Conservation (phyloP, 2,113 vertebrate genomes). For the Numida meleagris region DNA sequence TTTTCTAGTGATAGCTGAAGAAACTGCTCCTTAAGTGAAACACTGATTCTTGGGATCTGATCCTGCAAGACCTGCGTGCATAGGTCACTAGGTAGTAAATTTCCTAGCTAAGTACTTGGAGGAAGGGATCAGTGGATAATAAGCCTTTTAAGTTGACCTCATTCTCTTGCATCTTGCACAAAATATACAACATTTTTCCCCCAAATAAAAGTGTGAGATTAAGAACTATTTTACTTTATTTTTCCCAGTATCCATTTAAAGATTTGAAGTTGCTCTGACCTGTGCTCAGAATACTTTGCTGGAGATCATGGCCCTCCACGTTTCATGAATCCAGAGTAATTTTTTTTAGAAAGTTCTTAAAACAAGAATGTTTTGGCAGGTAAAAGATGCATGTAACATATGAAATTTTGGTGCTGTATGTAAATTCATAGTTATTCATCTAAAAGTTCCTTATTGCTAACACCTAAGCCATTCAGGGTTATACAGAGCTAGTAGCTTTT, state of each 20-base stretch:
- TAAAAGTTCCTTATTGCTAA: conserved; percentile 11
- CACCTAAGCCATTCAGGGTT: neutral
- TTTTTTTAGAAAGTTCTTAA: neutral
- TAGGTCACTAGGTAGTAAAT: neutral
- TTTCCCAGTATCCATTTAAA: neutral
- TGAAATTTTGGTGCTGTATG: neutral
- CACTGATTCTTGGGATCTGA: neutral
- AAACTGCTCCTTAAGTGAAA: neutral
- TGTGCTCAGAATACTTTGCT: neutral
- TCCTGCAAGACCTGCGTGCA: neutral
- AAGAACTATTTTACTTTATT: neutral
- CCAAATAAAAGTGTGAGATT: neutral
- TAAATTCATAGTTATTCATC: neutral
- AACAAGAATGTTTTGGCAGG: neutral
- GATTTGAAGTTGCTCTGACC: neutral
- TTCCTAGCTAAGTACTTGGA: neutral
- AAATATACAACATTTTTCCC: neutral
- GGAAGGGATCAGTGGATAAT: neutral
- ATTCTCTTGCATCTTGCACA: neutral
- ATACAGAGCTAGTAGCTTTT: conserved; percentile 18
- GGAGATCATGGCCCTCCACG: no score
- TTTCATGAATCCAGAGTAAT: neutral
- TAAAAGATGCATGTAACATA: neutral
- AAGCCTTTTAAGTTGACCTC: neutral
- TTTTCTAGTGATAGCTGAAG: neutral